Percentiles rank a stretch among this genome's conserved stretches.
Conservation (phyloP, 1,140 invertebrate genomes). For the Plectrocnemia conspersa region DNA sequence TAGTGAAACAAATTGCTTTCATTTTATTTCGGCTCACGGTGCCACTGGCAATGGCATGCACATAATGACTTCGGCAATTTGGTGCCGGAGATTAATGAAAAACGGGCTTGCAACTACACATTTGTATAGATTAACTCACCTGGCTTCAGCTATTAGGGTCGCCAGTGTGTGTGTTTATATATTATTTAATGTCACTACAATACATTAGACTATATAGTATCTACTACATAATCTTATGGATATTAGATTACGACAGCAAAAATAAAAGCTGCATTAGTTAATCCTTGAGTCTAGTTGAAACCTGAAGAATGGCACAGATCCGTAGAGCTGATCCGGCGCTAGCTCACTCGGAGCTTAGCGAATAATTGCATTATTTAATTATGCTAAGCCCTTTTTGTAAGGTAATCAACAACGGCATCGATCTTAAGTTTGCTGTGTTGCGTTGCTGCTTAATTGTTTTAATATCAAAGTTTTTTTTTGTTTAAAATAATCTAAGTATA, state of each 20-base stretch:
- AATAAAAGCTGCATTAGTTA: conserved; percentile 1
- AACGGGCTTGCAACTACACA: conserved; percentile 5
- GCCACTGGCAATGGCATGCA: neutral
- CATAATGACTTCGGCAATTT: conserved; percentile 8
- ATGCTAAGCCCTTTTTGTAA: conserved; percentile 9
- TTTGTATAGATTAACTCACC: conserved; percentile 10
- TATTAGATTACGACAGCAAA: conserved; percentile 2
- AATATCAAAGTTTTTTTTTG: too few species aligned
- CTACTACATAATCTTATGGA: neutral
- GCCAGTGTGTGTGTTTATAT: too few species aligned
- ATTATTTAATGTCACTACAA: too few species aligned
- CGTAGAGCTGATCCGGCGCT: neutral
- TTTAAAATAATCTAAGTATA: too few species aligned
- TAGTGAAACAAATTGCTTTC: conserved; percentile 1
- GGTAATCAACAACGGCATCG: too few species aligned
- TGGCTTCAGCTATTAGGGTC: conserved; percentile 7
- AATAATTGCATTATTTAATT: conserved; percentile 24
- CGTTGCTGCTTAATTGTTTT: too few species aligned
- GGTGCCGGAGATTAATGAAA: conserved; percentile 4
- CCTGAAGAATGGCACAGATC: conserved; percentile 8
- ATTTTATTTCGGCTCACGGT: neutral
- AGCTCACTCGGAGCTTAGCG: neutral
- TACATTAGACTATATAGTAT: neutral
- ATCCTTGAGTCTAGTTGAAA: conserved; percentile 1
- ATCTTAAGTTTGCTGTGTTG: too few species aligned